phyloP scores from a whole-genome alignment of 2,797 vertebrate species.

The Enteromius thamalakanensis region DNA sequence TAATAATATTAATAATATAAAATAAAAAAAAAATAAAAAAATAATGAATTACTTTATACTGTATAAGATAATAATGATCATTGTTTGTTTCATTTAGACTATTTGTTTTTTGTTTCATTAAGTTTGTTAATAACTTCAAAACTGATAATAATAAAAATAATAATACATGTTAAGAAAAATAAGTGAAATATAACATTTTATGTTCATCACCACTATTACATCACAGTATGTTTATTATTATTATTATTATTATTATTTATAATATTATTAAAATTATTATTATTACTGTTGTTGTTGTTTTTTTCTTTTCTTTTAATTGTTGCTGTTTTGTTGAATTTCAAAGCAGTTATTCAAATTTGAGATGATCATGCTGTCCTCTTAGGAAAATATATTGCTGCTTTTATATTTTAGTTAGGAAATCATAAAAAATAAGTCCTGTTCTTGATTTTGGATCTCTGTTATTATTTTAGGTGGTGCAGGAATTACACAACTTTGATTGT shows the following conservation, averaged over 20 bases:
- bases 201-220: not conserved
- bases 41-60: too few species aligned
- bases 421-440: not conserved
- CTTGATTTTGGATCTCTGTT: not conserved
- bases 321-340: not conserved
- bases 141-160: not conserved
- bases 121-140: too few species aligned
- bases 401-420: not conserved
- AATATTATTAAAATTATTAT: not conserved
- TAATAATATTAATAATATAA: too few species aligned
- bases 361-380: not conserved
- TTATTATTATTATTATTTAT: too few species aligned
- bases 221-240: not conserved
- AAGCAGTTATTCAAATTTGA: not conserved
- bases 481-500: constrained; percentile 9
- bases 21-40: too few species aligned
- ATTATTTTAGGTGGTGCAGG: not conserved
- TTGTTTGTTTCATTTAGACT: too few species aligned
- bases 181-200: not conserved
- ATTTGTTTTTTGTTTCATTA: too few species aligned
- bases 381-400: not conserved
- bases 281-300: too few species aligned
- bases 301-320: not conserved
- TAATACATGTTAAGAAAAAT: not conserved
- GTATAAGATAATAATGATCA: too few species aligned